Base-by-base conservation (phyloP, 2,888 invertebrate species). In the Megamerina dolium region DNA sequence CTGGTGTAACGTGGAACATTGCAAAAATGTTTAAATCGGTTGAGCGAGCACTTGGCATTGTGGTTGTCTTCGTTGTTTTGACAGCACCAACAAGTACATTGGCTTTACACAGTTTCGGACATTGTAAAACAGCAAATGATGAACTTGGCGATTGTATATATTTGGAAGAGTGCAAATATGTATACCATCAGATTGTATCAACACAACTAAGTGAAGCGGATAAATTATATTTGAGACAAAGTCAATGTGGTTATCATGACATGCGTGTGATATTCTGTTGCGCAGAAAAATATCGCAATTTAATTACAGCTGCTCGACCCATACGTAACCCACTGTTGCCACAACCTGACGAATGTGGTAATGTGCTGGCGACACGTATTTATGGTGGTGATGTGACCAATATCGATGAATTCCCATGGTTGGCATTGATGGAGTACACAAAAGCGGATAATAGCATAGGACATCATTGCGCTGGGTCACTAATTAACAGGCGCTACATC, bases 401-500 rank as follows among this genome's bases (percentile, higher is more conserved):
- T 17, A 14, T 33, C 12, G 10, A 12, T 18, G 33, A 33, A 12
- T 33, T 33, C 18, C 33, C 33, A 14, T 33, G 33, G 33, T 17
- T 33, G 19, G 33, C 33, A n/a, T 29, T 27, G 18, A 27, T 37
- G 12, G 27, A 37, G 18, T 37, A 37, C 17, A 27, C 27, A 27
- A 37, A 37, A 33, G 33, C 33, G 2, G 16, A n/a, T n/a, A 33
- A 33, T 8, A 3, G 18, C 13, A 70, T 64, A 56, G 77, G 78
- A 2, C 80, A 80, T 49, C 78, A 80, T 52, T 85, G 85, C 57
- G 84, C 83, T 1, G 85, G 83, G 1, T 81, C 79, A 1, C 65
- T 85, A 23, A 81, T 85, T 3, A 49, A 35, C 20, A 27, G 44
- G 6, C 45, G 75, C 53, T 84, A 84, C 58, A 75, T 84, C 2